Base-by-base conservation (phyloP, 1,140 invertebrate genomes). In the Drosophila takahashii region DNA sequence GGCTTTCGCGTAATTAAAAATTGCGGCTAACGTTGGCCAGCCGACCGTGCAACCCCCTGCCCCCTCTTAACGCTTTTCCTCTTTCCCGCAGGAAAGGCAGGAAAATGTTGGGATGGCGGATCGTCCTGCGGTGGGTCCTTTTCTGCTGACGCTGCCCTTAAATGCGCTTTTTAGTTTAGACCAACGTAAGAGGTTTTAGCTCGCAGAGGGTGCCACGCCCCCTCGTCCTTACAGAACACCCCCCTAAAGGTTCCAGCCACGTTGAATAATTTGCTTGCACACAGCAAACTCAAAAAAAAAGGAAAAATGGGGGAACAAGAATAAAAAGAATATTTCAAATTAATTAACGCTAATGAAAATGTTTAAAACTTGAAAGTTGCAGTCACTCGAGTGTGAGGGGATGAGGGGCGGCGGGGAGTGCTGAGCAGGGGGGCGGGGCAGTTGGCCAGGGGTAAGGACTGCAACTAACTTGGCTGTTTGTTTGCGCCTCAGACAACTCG, bases 311-410 rank as follows among this genome's bases (percentile, higher is more conserved):
- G 27, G 59, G 29, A 57, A 45, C 47, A 52, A 60, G 27, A 48
- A 74, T 77, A 79, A 89, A 83, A 84, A 78, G 76, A 69, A 87
- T 84, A 87, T 87, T 87, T 87, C 84, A 87, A 87, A 87, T 87
- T 87, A 87, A 87, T 89, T 87, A 87, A 87, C 84, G 85, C 84
- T 87, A 87, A 87, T 87, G 84, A 87, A 87, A 87, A 87, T 87
- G 85, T 87, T 87, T 87, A 89, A 87, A 89, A 84, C 76, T 79
- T 58, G 75, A 56, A 77, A 83, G 51, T 77, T 83, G 77, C 60
- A 84, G 71, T 72, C 62, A 44, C 73, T 52, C 51, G 51, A 32
- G 50, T 34, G 47, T 50, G 32, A 56, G 39, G 16, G 13, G n/a
- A 18, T 29, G 15, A 22, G 39, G 29, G 15, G 26, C 4, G 10